phyloP scores from a whole-genome alignment of 1,140 invertebrate species.

The Temnothorax longispinosus region DNA sequence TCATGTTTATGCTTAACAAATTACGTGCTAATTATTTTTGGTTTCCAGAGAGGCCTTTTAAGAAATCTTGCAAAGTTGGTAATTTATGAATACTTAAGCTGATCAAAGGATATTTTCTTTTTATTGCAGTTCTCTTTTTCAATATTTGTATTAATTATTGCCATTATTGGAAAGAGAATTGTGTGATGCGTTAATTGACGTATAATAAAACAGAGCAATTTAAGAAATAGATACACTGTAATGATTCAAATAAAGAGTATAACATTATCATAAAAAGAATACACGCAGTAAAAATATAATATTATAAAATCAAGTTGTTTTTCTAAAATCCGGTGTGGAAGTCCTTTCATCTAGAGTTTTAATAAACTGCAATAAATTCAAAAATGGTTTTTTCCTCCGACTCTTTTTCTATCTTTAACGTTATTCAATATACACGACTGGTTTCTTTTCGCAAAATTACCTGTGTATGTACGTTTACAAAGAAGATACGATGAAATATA shows the following conservation, averaged over 20 bases:
- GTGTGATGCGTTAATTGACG: not conserved
- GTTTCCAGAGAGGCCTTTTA: not conserved
- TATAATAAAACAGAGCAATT: not conserved
- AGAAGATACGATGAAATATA: not conserved
- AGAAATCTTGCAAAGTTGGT: not conserved
- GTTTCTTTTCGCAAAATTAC: slow-evolving; percentile 1
- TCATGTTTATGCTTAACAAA: not conserved
- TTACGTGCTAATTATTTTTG: not conserved
- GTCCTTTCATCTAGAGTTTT: not conserved
- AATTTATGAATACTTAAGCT: not conserved
- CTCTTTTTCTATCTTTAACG: slow-evolving; percentile 29
- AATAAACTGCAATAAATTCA: not conserved
- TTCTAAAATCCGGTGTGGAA: not conserved
- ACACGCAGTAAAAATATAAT: not conserved
- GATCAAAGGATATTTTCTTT: not conserved
- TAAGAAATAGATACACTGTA: not conserved
- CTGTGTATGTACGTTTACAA: not conserved
- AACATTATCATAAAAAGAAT: not conserved
- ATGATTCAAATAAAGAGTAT: too few species aligned
- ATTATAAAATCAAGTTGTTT: not conserved
- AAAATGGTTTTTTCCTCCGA: not conserved
- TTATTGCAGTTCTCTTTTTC: not conserved
- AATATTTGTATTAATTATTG: too few species aligned
- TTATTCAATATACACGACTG: slow-evolving; percentile 26
- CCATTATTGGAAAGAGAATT: not conserved